A percentile compares a stretch with the other conserved stretches of the same genome.
Conservation (phyloP, 2,888 invertebrate genomes). For the Orthonevra nobilis region DNA sequence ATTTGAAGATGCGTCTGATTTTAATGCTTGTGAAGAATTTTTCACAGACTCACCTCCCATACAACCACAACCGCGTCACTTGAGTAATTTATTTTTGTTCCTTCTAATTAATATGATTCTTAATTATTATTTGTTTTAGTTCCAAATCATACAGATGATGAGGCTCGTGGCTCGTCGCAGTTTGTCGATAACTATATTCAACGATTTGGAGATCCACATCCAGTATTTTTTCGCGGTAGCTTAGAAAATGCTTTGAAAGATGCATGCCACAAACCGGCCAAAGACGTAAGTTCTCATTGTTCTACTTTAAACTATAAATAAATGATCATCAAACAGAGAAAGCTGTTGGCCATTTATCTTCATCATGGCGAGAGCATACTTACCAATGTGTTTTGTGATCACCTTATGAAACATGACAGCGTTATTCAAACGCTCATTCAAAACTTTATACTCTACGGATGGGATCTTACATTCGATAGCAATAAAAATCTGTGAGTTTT, state of each 20-base stretch:
- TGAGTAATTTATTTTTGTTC: too few relatives aligned
- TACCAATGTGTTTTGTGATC: slow-evolving; percentile 98
- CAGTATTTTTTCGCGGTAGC: slow-evolving; percentile 94
- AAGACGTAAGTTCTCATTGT: slow-evolving; percentile 84
- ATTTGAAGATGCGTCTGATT: slow-evolving; percentile 92
- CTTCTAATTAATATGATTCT: too few relatives aligned
- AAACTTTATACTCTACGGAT: slow-evolving; percentile 97
- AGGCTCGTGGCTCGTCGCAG: slow-evolving; percentile 90
- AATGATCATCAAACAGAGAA: slow-evolving; percentile 84
- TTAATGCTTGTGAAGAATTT: slow-evolving; percentile 92
- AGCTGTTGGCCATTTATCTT: slow-evolving; percentile 95
- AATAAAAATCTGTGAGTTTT: slow-evolving; percentile 88
- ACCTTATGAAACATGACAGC: slow-evolving; percentile 94
- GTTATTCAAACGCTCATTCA: slow-evolving; percentile 93
- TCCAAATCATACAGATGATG: slow-evolving; percentile 92
- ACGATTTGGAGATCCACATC: slow-evolving; percentile 90
- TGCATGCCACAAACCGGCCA: slow-evolving; percentile 93
- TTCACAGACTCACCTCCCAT: slow-evolving; percentile 88
- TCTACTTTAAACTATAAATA: background rate
- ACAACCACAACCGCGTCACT: slow-evolving; percentile 86
- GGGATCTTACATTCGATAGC: slow-evolving; percentile 95
- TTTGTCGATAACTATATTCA: slow-evolving; percentile 92
- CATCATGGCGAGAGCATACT: slow-evolving; percentile 98
- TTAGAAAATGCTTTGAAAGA: slow-evolving; percentile 95
- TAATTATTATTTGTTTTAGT: slow-evolving; percentile 83